Evolutionary conservation across 1,140 invertebrate genomes (phyloP), one percentile per base, ranked within the genome.

Genomic region (Ruditapes philippinarum): DNA sequence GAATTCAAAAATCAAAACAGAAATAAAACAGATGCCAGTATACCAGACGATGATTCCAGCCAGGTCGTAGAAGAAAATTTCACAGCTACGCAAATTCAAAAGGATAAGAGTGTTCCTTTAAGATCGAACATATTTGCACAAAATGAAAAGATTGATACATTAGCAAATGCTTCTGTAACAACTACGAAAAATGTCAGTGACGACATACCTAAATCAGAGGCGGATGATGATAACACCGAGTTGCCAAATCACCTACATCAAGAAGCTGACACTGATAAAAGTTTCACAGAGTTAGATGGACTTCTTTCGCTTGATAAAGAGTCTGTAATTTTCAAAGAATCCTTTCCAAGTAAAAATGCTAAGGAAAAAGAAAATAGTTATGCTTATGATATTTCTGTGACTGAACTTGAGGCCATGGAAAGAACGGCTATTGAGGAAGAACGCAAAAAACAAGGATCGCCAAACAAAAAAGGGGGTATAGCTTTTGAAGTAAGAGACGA

Each of bases 401-500:
- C 88, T 60, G 90, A 93, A 51, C 78, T 92, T 42, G 86, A 91
- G 82, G 89, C 85, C 57, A 91, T 91, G 65, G 89, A 91, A 78
- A 62, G 65, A 82, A 84, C 89, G 36, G 73, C 45, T 33, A 28
- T 57, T 73, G 83, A 79, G 25, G 79, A 90, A 86, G 70, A 80
- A 81, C 88, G 90, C 89, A 81, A 62, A 45, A 78, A 91, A 91
- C 60, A 28, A 54, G 42, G 33, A 25, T 51, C 70, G 31, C 22
- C 45, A 89, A 45, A 22, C 11, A 40, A 57, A 73, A 89, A 79
- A 65, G 89, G 91, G 7, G 92, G 92, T 0, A 89, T 93, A 54
- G 92, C 92, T 4, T 94, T 91, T 92, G 94, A 94, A 89, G 84
- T 94, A 28, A 83, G 92, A 33, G 94, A 94, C 65, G 93, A 94